Percentiles rank a stretch among this genome's conserved stretches.
Evolutionary conservation across 2,888 invertebrate species (phyloP).

Genomic region (Junonia oenone): DNA sequence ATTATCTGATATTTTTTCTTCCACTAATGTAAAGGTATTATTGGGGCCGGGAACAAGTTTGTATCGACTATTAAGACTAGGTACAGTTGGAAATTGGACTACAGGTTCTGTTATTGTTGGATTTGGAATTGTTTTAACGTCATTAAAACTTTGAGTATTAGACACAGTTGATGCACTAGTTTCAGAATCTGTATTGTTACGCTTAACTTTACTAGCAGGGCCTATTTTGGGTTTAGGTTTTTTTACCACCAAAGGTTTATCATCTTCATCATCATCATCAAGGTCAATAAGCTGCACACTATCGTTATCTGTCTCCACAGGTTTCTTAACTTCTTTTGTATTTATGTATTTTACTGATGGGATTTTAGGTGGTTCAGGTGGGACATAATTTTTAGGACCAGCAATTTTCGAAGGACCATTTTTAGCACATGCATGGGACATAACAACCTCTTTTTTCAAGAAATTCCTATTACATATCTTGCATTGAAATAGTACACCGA

Average conservation of each 20-base stretch:
- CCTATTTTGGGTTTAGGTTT: conserved; percentile 56
- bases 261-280: conserved; percentile 32
- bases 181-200: conserved; percentile 27
- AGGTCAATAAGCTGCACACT: conserved; percentile 5
- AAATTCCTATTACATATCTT: conserved; percentile 70
- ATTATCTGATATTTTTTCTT: conserved; percentile 41
- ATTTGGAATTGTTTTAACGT: not conserved
- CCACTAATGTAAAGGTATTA: conserved; percentile 59
- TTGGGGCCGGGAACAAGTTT: conserved; percentile 66
- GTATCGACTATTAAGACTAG: conserved; percentile 55
- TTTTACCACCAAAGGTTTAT: conserved; percentile 25
- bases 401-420: conserved; percentile 53
- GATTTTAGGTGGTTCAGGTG: conserved; percentile 51
- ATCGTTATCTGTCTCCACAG: conserved; percentile 33
- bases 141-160: not conserved
- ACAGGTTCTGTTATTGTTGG: conserved; percentile 32
- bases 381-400: conserved; percentile 39
- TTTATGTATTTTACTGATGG: conserved; percentile 64
- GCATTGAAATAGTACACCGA: conserved; percentile 69
- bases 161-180: conserved; percentile 17
- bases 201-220: conserved; percentile 61
- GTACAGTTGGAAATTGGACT: conserved; percentile 45
- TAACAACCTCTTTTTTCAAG: conserved; percentile 59
- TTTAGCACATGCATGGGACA: conserved; percentile 66
- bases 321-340: conserved; percentile 43